A percentile compares a stretch with the other conserved stretches of the same genome.
These are phyloP conservation scores for Poecilia latipinna DNA, from an alignment of 2,113 vertebrate species.

Conservation along the genomic window DNA sequence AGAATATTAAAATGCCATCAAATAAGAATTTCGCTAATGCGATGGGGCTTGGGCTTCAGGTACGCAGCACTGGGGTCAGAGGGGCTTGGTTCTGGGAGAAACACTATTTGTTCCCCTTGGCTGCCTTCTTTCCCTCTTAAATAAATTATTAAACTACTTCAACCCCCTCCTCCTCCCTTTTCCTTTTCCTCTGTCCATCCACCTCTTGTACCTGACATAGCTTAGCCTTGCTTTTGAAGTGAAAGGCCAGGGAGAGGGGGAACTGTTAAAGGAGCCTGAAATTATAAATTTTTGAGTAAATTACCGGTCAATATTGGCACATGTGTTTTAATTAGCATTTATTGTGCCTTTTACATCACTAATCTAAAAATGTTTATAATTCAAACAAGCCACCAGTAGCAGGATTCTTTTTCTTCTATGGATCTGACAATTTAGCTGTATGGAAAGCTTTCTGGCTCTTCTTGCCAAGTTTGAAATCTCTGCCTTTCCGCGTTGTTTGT, in stretches of 20 bases:
- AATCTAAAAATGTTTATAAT: not conserved
- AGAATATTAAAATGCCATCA: constrained; percentile 99
- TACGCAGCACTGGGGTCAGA: constrained; percentile 87
- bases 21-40: constrained; percentile 99
- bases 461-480: constrained; percentile 59
- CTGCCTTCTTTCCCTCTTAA: constrained; percentile 94
- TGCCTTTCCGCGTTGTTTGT: constrained; percentile 65
- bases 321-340: constrained; percentile 3
- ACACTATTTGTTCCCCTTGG: constrained; percentile 99
- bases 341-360: not conserved
- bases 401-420: not conserved
- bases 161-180: constrained; percentile 82
- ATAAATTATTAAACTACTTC: constrained; percentile 99
- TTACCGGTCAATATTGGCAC: constrained; percentile 32
- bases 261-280: constrained; percentile 48
- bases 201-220: constrained; percentile 89
- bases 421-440: not conserved
- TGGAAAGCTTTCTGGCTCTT: constrained; percentile 44
- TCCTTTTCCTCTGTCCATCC: constrained; percentile 73
- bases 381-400: not conserved
- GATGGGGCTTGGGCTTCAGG: constrained; percentile 95
- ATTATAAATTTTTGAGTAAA: constrained; percentile 50
- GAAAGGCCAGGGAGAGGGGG: constrained; percentile 72
- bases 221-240: constrained; percentile 83
- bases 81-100: constrained; percentile 94